A percentile compares a stretch with the other conserved stretches of the same genome.
These are phyloP conservation scores for Germaria angustata DNA, from an alignment of 2,888 invertebrate species.

Conservation along the genomic window DNA sequence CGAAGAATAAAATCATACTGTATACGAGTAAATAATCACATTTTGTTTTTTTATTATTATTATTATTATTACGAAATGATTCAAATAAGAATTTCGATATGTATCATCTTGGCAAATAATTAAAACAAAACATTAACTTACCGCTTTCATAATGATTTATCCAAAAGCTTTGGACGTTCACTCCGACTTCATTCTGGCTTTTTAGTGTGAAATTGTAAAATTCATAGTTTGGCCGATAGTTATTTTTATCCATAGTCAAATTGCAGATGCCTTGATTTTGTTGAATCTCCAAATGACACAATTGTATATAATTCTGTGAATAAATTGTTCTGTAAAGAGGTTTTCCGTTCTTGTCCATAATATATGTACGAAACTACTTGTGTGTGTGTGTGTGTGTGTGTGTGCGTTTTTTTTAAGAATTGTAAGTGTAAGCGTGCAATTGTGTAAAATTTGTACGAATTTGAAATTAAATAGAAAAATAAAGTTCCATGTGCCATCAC, in stretches of 20 bases:
- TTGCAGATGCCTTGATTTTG: constrained; percentile 68
- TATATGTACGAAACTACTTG: constrained; percentile 57
- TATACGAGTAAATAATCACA: no score
- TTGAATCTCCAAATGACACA: constrained; percentile 67
- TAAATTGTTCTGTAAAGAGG: constrained; percentile 68
- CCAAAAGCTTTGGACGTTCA: constrained; percentile 80
- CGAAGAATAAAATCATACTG: no score
- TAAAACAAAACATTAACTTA: constrained; percentile 62
- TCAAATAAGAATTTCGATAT: background rate
- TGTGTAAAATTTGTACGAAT: background rate
- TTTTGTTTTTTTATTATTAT: background rate
- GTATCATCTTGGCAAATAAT: background rate
- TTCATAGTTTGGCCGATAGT: constrained; percentile 69
- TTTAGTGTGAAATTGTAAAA: constrained; percentile 82
- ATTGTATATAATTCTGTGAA: constrained; percentile 71
- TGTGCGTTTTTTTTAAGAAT: constrained; percentile 29
- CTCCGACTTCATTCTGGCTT: constrained; percentile 84
- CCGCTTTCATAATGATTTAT: constrained; percentile 82
- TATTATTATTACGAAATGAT: no score
- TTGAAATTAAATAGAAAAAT: constrained; percentile 17
- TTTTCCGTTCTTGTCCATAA: constrained; percentile 66
- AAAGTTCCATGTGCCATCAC: constrained; percentile 35
- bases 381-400: constrained; percentile 21
- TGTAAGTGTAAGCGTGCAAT: constrained; percentile 3
- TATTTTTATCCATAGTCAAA: constrained; percentile 68